These are phyloP conservation scores for Hydrozoanthus gracilis DNA, from an alignment of 92 coral and sea anemone species.

Conservation along the genomic window DNA sequence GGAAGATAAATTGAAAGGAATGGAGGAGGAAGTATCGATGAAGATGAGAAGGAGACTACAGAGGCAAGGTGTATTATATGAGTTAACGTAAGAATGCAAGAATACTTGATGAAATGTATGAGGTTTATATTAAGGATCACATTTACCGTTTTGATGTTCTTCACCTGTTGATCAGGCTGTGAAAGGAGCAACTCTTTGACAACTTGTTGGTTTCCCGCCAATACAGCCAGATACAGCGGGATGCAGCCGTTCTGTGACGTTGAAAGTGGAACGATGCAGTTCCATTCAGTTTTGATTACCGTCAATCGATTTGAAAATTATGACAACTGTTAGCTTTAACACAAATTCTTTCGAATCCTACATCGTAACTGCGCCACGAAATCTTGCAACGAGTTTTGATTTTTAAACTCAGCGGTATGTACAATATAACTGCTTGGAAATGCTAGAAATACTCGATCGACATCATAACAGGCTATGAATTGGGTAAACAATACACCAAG, in stretches of 20 bases:
- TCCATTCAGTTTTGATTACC: background rate
- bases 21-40: no score
- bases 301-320: background rate
- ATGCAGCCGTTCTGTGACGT: constrained; percentile 78
- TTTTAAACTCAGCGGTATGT: background rate
- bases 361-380: background rate
- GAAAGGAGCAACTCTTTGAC: constrained; percentile 85
- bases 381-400: background rate
- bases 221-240: constrained; percentile 84
- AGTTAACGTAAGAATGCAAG: no score
- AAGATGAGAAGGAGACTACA: no score
- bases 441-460: background rate
- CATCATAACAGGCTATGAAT: constrained; percentile 5
- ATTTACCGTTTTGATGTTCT: constrained; percentile 72
- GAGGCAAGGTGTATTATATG: no score
- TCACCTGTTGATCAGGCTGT: constrained; percentile 92
- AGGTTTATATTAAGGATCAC: background rate
- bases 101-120: background rate
- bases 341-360: background rate
- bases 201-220: constrained; percentile 93
- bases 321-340: background rate
- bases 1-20: no score
- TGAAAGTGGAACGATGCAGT: background rate
- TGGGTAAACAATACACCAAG: no score
- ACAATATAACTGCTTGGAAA: background rate